Percentiles rank a stretch among this genome's conserved stretches.
Evolutionary conservation across 2,888 invertebrate species (phyloP).

Genomic region (Portevinia maculata): DNA sequence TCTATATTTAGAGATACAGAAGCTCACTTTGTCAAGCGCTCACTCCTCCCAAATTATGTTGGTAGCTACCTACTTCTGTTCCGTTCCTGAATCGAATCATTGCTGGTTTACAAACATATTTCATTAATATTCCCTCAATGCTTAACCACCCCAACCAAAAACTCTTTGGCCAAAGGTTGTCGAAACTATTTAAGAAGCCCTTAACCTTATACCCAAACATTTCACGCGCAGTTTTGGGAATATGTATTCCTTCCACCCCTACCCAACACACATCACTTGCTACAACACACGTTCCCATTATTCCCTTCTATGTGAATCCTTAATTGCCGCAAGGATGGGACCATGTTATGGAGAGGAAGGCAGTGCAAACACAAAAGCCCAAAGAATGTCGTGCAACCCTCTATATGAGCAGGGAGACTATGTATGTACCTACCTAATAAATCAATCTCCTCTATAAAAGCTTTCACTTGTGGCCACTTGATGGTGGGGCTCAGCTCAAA

Average conservation of each 20-base stretch:
- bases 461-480: conserved; percentile 58
- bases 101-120: conserved; percentile 1
- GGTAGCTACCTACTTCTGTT: background rate
- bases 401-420: conserved; percentile 8
- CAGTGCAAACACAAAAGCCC: conserved; percentile 8
- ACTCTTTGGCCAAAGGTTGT: conserved; percentile 40
- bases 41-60: background rate
- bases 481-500: conserved; percentile 2
- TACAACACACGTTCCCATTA: background rate
- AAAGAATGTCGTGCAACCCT: conserved; percentile 48
- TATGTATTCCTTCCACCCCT: conserved; percentile 1
- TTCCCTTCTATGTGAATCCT: conserved; percentile 8
- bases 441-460: conserved; percentile 69
- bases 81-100: background rate
- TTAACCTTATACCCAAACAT: conserved; percentile 39
- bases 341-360: background rate
- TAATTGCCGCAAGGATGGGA: conserved; percentile 33
- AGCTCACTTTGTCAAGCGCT: background rate
- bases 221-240: conserved; percentile 28
- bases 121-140: conserved; percentile 12
- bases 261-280: conserved; percentile 6
- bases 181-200: conserved; percentile 48
- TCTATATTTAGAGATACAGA: background rate
- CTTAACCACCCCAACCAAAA: background rate
- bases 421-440: conserved; percentile 66